These are phyloP conservation scores for Rhagophthalmus giganteus DNA, from an alignment of 2,888 invertebrate species.

Conservation along the genomic window DNA sequence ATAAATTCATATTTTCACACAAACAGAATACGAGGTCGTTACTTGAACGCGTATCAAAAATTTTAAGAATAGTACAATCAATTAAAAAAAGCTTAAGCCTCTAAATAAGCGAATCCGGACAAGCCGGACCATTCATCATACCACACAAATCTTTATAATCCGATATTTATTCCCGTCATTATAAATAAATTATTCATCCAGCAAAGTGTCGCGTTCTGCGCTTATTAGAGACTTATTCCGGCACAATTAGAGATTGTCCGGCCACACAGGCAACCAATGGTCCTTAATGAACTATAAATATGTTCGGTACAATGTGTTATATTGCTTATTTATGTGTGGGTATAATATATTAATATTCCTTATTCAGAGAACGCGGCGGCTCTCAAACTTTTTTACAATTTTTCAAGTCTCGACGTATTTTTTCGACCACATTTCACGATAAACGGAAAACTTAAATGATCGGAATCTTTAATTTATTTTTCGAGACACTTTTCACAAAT, in stretches of 20 bases:
- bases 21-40: slow-evolving; percentile 38
- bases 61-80: slow-evolving; percentile 37
- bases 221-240: slow-evolving; percentile 55
- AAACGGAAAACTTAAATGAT: too few relatives aligned
- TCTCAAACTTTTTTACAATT: neutral
- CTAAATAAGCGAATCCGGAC: slow-evolving; percentile 29
- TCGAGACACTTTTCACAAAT: too few relatives aligned
- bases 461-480: too few relatives aligned
- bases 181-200: slow-evolving; percentile 56
- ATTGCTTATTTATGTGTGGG: slow-evolving; percentile 54
- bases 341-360: slow-evolving; percentile 53
- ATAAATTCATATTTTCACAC: slow-evolving; percentile 54
- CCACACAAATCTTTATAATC: slow-evolving; percentile 57
- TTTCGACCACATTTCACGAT: too few relatives aligned
- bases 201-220: slow-evolving; percentile 49
- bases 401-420: too few relatives aligned
- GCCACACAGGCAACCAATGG: slow-evolving; percentile 53
- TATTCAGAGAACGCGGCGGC: slow-evolving; percentile 9
- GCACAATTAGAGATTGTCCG: slow-evolving; percentile 56
- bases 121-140: slow-evolving; percentile 49
- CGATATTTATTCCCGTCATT: slow-evolving; percentile 56
- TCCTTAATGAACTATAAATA: slow-evolving; percentile 57
- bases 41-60: slow-evolving; percentile 25
- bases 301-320: slow-evolving; percentile 54
- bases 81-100: slow-evolving; percentile 31